Evolutionary conservation across 1,140 invertebrate genomes (phyloP), one percentile per base, ranked within the genome.

Genomic region (Atopsyche davidsoni): DNA sequence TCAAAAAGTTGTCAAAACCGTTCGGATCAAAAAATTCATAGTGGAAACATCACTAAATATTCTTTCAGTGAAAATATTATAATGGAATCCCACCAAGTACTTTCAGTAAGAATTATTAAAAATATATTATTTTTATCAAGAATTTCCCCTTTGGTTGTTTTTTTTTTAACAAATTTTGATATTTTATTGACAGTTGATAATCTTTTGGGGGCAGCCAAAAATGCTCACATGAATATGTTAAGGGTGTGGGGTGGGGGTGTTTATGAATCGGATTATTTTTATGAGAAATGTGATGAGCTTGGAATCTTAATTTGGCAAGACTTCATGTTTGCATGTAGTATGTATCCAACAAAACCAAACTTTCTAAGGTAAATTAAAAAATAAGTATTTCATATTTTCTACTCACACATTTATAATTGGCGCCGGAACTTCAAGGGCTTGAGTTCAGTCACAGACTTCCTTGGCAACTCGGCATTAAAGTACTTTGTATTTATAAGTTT

Each of bases 161-260:
- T 9, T 46, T 49, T 10, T 28, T 16, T 21, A 44, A 45, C n/a
- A 14, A 3, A 49, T 28, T 18, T 21, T 32, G 14, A 14, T 38
- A 45, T 45, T 38, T 36, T 4, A 9, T 6, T 36, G 23, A 36
- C 38, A 75, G 75, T 77, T 46, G 61, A 64, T 16, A 59, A 79
- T 45, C 68, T 97, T 1, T 62, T 99, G 2, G 56, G 68, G 21
- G 85, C 89, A 0, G 83, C 85, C 1, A 81, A 79, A 55, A 79
- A 87, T 25, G 82, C 85, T 0, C 79, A 98, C 61, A 94, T 96
- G 85, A 95, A 96, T 64, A 91, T 93, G 81, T 66, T 99, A 1
- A 75, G 96, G 13, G 88, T 99, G 1, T 99, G 96, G 96, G 96
- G 96, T 16, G 96, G 96, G 25, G 96, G 96, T 35, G 72, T 93